Evolutionary conservation across 1,140 invertebrate species (phyloP).

Genomic region (Monochamus saltuarius): DNA sequence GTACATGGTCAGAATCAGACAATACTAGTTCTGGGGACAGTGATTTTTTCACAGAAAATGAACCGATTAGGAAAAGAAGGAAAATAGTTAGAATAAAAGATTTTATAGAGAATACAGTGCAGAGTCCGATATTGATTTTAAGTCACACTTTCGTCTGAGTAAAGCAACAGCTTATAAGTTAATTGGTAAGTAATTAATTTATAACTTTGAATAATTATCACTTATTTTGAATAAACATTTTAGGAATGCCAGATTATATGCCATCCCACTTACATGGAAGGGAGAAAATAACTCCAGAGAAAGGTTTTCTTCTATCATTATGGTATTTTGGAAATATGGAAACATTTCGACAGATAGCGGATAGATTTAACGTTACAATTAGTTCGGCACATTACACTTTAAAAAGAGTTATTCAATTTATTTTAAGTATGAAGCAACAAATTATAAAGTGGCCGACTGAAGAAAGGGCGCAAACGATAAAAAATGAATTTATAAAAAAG

Average conservation of each 20-base stretch:
- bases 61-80: no score
- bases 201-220: not conserved
- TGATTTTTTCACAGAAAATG: no score
- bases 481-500: no score
- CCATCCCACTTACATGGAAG: conserved; percentile 1
- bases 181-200: not conserved
- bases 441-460: no score
- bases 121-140: conserved; percentile 9
- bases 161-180: conserved; percentile 11
- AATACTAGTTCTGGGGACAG: no score
- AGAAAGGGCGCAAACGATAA: no score
- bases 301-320: conserved; percentile 16
- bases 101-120: not conserved
- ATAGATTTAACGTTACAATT: conserved; percentile 21
- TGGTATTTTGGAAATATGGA: conserved; percentile 26
- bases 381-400: conserved; percentile 10
- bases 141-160: conserved; percentile 11
- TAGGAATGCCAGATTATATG: conserved; percentile 1
- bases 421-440: no score
- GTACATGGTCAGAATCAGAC: no score
- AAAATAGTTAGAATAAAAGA: not conserved
- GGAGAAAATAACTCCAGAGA: conserved; percentile 16
- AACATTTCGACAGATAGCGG: conserved; percentile 23
- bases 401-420: not conserved
- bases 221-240: conserved; percentile 14